Evolutionary conservation across 2,888 invertebrate species (phyloP).

Genomic region (Monochamus alternatus): DNA sequence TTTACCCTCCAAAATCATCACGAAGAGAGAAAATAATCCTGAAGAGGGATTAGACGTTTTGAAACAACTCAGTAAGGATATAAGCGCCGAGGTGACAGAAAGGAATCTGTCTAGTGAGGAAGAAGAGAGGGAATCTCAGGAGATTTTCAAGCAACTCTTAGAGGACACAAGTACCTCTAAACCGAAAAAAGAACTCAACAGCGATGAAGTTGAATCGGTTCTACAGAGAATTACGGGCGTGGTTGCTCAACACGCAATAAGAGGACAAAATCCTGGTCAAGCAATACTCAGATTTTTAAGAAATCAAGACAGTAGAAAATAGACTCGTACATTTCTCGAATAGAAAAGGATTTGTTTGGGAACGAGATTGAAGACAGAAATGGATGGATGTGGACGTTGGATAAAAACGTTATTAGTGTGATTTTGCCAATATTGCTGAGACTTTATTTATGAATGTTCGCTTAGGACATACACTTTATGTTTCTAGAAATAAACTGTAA

Average conservation of each 20-base stretch:
- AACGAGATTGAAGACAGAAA: background rate
- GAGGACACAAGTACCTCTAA: conserved; percentile 61
- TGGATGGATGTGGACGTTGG: background rate
- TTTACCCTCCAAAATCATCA: conserved; percentile 45
- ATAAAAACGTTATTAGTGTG: conserved; percentile 18
- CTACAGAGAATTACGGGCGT: conserved; percentile 64
- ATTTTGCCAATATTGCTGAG: conserved; percentile 33
- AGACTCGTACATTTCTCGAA: background rate
- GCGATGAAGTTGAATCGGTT: conserved; percentile 59
- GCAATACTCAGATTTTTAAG: conserved; percentile 66
- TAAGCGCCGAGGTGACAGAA: conserved; percentile 54
- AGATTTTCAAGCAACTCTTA: conserved; percentile 65
- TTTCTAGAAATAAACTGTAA: conserved; percentile 32
- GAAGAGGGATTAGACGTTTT: conserved; percentile 59
- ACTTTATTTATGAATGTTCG: conserved; percentile 30
- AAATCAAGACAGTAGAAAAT: conserved; percentile 50
- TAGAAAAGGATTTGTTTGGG: background rate
- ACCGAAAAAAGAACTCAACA: conserved; percentile 33
- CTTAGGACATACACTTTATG: conserved; percentile 24
- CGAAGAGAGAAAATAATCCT: conserved; percentile 51
- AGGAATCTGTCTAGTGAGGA: conserved; percentile 52
- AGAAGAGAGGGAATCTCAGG: conserved; percentile 62
- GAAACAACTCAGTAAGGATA: conserved; percentile 62
- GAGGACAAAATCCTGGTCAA: conserved; percentile 64
- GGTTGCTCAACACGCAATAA: conserved; percentile 64